A percentile compares a stretch with the other conserved stretches of the same genome.
Evolutionary conservation across 2,888 invertebrate genomes (phyloP).

Genomic region (Tachystola acroxantha): DNA sequence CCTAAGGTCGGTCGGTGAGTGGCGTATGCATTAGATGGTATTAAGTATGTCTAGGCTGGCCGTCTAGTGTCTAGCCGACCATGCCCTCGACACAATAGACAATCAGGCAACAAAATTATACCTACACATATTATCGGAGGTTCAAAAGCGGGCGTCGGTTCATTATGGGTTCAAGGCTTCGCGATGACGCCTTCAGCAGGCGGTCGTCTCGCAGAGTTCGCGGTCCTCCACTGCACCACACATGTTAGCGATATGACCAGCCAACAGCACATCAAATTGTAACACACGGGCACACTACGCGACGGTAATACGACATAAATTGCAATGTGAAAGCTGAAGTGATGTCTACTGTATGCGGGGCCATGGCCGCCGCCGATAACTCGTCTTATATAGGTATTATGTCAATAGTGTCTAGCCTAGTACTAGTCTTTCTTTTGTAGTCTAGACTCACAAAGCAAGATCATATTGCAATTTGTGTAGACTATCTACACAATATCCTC

Average conservation of each 20-base stretch:
- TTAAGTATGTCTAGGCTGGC: slow-evolving; percentile 20
- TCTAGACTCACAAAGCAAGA: too few species aligned
- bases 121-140: slow-evolving; percentile 36
- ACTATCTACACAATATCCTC: too few species aligned
- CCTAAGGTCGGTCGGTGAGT: slow-evolving; percentile 1
- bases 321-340: too few species aligned
- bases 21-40: slow-evolving; percentile 11
- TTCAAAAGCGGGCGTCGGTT: slow-evolving; percentile 42
- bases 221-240: not conserved
- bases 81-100: slow-evolving; percentile 36
- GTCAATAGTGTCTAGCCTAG: too few species aligned
- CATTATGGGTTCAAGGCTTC: slow-evolving; percentile 52
- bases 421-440: too few species aligned
- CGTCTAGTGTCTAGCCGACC: slow-evolving; percentile 27
- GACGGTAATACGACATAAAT: too few species aligned
- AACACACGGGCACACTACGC: too few species aligned
- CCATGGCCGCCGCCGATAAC: too few species aligned
- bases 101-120: slow-evolving; percentile 39
- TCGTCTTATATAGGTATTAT: too few species aligned
- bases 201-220: slow-evolving; percentile 1
- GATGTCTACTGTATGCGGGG: too few species aligned
- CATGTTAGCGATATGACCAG: not conserved
- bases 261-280: too few species aligned
- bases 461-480: too few species aligned
- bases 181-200: slow-evolving; percentile 23